Percentiles rank a stretch among this genome's conserved stretches.
Conservation (phyloP, 2,797 vertebrate species). For the Sebastes goodei region DNA sequence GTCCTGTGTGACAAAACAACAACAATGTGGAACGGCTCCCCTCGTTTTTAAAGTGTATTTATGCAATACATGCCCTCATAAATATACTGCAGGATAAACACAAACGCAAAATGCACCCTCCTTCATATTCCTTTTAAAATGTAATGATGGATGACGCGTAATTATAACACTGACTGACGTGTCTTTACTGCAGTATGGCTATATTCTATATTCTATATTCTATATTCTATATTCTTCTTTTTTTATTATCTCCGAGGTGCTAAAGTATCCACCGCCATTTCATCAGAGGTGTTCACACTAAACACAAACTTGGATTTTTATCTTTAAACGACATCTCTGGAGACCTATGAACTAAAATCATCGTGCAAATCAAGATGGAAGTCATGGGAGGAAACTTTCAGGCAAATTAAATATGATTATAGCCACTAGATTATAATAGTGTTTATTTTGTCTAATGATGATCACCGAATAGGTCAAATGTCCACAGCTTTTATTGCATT, state of each 20-base stretch:
- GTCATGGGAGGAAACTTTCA: neutral
- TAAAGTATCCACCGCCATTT: neutral
- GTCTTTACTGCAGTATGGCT: neutral
- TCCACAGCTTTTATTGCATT: neutral
- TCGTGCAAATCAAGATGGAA: neutral
- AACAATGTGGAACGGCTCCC: slow-evolving; percentile 33
- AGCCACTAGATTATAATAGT: neutral
- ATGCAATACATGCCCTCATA: slow-evolving; percentile 44
- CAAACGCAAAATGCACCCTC: neutral
- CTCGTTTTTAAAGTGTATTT: slow-evolving; percentile 19
- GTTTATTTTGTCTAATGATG: neutral
- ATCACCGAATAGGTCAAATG: neutral
- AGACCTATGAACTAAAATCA: neutral
- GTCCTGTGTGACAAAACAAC: slow-evolving; percentile 63
- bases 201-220: no score
- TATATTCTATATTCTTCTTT: no score
- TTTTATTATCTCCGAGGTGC: neutral
- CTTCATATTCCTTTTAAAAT: neutral
- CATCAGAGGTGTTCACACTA: neutral
- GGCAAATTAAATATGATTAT: neutral
- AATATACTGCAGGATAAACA: slow-evolving; percentile 29
- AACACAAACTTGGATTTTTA: neutral
- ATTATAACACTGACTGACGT: neutral
- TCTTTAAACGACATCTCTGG: neutral
- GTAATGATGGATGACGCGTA: neutral